These are phyloP conservation scores for Aplysia californica DNA, from an alignment of 1,140 invertebrate species.

Conservation along the genomic window DNA sequence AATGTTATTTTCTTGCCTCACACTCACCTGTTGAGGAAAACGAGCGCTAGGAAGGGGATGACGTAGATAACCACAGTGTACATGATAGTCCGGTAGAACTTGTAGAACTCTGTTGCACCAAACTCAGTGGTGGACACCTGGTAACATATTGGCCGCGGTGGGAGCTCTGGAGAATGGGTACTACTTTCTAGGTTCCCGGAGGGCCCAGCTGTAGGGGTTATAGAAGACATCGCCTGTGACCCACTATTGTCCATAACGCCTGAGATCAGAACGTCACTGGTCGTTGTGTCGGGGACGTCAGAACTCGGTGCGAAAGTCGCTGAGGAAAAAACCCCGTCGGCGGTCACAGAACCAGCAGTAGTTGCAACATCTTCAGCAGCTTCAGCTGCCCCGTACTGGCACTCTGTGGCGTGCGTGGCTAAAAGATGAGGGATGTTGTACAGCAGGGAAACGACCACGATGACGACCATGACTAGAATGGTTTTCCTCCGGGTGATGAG, in stretches of 20 bases:
- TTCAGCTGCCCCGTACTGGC: background rate
- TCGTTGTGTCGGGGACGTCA: background rate
- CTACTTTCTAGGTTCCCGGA: background rate
- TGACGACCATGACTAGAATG: constrained; percentile 42
- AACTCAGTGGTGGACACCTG: constrained; percentile 38
- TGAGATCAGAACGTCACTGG: background rate
- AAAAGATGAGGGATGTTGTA: constrained; percentile 64
- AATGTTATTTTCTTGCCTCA: too few relatives aligned
- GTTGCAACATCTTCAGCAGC: constrained; percentile 20
- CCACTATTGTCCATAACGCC: background rate
- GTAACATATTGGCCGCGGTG: too few relatives aligned
- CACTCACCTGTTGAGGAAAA: constrained; percentile 34
- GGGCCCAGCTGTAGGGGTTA: background rate
- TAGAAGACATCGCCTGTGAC: background rate
- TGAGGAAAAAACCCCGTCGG: too few relatives aligned
- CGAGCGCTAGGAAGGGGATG: constrained; percentile 44
- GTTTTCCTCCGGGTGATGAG: constrained; percentile 53
- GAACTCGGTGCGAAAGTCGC: too few relatives aligned
- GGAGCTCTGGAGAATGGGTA: too few relatives aligned
- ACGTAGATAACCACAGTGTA: constrained; percentile 58
- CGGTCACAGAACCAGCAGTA: constrained; percentile 1
- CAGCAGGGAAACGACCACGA: constrained; percentile 46
- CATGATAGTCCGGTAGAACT: constrained; percentile 49
- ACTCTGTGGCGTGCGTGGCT: constrained; percentile 34
- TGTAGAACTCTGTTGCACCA: constrained; percentile 46